Percentiles rank a stretch among this genome's conserved stretches.
phyloP scores from a whole-genome alignment of 2,888 invertebrate species.

The Minunthozetes semirufus region DNA sequence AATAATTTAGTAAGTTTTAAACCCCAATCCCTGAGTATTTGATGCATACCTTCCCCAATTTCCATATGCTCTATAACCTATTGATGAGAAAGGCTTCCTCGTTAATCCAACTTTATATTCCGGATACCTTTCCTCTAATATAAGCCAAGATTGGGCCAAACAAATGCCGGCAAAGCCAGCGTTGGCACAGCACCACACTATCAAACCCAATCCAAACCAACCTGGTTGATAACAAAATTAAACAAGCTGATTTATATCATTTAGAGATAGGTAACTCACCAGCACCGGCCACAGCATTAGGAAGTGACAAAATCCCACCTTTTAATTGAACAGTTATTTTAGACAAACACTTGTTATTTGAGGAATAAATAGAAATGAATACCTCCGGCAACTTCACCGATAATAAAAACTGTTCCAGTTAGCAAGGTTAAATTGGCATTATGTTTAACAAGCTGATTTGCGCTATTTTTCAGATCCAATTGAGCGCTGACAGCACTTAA shows the following conservation, averaged over 20 bases:
- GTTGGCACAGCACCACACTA: conserved; percentile 57
- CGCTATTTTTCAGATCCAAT: neutral
- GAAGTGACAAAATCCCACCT: conserved; percentile 31
- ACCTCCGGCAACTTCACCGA: conserved; percentile 21
- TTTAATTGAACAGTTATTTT: neutral
- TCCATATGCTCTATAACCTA: conserved; percentile 72
- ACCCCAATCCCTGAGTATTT: neutral
- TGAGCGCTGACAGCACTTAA: neutral
- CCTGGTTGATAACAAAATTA: conserved; percentile 48
- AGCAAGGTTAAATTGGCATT: neutral
- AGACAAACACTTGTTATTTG: neutral
- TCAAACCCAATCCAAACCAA: conserved; percentile 59
- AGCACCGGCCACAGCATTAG: conserved; percentile 20
- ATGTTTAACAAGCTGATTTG: neutral
- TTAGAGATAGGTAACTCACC: neutral
- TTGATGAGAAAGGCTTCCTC: conserved; percentile 74
- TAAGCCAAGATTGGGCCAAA: conserved; percentile 71
- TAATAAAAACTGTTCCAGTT: neutral
- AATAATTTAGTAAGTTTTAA: neutral
- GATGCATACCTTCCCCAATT: conserved; percentile 36
- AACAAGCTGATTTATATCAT: too few species aligned
- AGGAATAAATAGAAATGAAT: neutral
- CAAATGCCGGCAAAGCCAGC: conserved; percentile 72
- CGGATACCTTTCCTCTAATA: conserved; percentile 62
- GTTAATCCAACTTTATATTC: conserved; percentile 52